Evolutionary conservation across 2,888 invertebrate species (phyloP), one percentile per base, ranked within the genome.

Genomic region (Hydropsyche betteni): DNA sequence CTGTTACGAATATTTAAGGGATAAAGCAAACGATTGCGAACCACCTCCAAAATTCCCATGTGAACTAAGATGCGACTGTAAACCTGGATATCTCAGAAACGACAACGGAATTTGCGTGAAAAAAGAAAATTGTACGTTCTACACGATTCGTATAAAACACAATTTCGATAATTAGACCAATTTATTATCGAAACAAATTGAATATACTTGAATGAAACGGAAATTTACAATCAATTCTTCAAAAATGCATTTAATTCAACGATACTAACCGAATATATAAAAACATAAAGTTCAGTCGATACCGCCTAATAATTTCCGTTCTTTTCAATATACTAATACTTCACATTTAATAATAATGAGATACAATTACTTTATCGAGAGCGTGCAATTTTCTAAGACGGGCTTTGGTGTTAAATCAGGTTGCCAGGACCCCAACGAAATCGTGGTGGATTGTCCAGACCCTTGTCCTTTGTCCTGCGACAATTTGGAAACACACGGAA

Each of bases 401-500:
- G 3, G 10, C 10, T 44, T 44, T 44, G 10, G 10, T 44, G 6
- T 44, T 10, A 50, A 55, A 24, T 6, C 24, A 77, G 76, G 74
- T 72, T 75, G 75, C 69, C 44, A 38, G 12, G 75, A 73, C 38
- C 73, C 77, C 16, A 77, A 77, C 52, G 75, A 73, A 16, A 68
- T 64, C 14, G 34, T 75, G 1, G 73, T 75, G 2, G 51, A 69
- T 7, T 77, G 75, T 52, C 70, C 74, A 5, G 75, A 76, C 71
- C 76, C 74, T 14, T 77, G 77, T 71, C 77, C 77, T 5, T 61
- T 69, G 50, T 55, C 76, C 12, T 76, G 76, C 36, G 69, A 55
- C 0, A 77, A 77, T 53, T 51, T 75, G 52, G 51, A 16, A 7
- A 77, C 69, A 16, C 71, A 38, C 7, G 73, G 34, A 4, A 69